These are phyloP conservation scores for Sturmia bella DNA, from an alignment of 2,888 invertebrate genomes.

Conservation along the genomic window DNA sequence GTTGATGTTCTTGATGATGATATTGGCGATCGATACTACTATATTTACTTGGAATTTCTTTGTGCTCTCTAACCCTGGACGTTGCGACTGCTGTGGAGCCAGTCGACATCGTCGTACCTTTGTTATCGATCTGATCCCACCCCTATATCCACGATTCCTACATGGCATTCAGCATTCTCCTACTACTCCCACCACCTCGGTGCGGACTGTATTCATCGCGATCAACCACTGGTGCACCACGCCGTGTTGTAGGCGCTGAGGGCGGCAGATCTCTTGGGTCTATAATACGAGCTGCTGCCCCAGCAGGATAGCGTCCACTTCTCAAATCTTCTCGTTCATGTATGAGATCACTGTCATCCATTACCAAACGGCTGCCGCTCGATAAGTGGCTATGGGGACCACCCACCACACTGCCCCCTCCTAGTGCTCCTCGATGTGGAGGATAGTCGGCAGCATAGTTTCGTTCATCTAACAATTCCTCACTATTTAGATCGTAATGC, in stretches of 20 bases:
- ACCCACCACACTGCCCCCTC: conserved; percentile 72
- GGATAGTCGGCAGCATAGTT: conserved; percentile 79
- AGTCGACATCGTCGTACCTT: conserved; percentile 63
- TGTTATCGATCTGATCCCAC: conserved; percentile 82
- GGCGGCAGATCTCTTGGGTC: conserved; percentile 79
- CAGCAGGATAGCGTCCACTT: conserved; percentile 56
- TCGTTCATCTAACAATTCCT: conserved; percentile 81
- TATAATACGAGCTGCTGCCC: conserved; percentile 71
- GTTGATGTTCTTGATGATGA: conserved; percentile 67
- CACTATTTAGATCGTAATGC: conserved; percentile 82
- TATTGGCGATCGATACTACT: conserved; percentile 70
- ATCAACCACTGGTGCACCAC: conserved; percentile 80
- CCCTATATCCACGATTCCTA: conserved; percentile 83
- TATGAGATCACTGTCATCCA: conserved; percentile 80
- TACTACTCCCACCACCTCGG: conserved; percentile 82
- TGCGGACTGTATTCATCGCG: conserved; percentile 82
- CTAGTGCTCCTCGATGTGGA: conserved; percentile 74
- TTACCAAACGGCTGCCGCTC: conserved; percentile 75
- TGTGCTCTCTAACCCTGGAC: conserved; percentile 68
- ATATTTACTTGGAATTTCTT: conserved; percentile 67
- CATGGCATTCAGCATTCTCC: conserved; percentile 83
- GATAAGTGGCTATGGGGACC: conserved; percentile 66
- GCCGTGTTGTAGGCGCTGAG: conserved; percentile 75
- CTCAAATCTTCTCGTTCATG: conserved; percentile 79
- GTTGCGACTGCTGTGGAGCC: conserved; percentile 46